Evolutionary conservation across 2,113 vertebrate genomes (phyloP).

Genomic region (Zapus hudsonius): DNA sequence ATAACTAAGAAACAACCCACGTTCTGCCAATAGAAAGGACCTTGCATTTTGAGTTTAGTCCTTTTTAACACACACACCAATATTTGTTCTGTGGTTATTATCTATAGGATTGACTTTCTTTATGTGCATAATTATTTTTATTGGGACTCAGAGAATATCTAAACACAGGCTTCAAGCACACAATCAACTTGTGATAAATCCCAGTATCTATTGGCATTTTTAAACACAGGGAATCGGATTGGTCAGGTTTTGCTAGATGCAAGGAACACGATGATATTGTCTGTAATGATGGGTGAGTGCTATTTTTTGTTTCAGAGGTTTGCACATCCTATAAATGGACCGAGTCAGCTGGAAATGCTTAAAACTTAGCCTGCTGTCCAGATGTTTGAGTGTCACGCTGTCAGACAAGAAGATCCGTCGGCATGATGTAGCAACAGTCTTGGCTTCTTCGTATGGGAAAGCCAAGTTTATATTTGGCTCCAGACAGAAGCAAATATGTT

Average conservation of each 20-base stretch:
- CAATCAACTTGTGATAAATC: not conserved
- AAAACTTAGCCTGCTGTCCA: not conserved
- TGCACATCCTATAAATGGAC: not conserved
- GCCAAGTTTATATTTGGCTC: slow-evolving; percentile 56
- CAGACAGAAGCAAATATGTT: slow-evolving; percentile 57
- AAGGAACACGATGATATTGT: not conserved
- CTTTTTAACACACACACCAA: not conserved
- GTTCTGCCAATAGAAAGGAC: not conserved
- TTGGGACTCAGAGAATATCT: not conserved
- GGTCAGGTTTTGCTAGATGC: not conserved
- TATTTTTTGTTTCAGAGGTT: not conserved
- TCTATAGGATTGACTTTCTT: not conserved
- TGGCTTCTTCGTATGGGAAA: slow-evolving; percentile 36
- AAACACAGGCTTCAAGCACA: not conserved
- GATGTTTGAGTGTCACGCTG: not conserved
- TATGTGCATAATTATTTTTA: not conserved
- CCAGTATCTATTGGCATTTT: not conserved
- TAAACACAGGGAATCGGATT: not conserved
- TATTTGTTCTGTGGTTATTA: not conserved
- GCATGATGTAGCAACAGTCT: not conserved
- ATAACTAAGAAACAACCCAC: not conserved
- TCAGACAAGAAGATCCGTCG: not conserved
- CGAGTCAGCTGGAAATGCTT: slow-evolving; percentile 23
- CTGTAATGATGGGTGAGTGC: not conserved
- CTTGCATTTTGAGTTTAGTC: not conserved